Evolutionary conservation across 2,888 invertebrate species (phyloP), one percentile per base, ranked within the genome.

Genomic region (Chrysomela aeneicollis): DNA sequence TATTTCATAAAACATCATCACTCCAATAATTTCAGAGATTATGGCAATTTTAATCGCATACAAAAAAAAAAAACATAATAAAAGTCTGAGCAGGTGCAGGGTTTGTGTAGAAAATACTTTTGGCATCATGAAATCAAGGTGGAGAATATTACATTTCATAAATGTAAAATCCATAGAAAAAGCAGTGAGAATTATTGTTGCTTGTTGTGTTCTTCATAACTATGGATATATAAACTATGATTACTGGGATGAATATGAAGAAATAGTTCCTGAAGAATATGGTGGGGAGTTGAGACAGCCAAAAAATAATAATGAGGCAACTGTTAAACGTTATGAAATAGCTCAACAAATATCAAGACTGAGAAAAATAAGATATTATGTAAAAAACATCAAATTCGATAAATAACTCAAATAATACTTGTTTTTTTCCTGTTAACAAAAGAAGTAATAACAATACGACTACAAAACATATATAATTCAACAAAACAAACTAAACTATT

Each of bases 181-280:
- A 26, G 12, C 58, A 8, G 47, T 58, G 6, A 30, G 47, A 58
- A 26, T 58, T 26, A 58, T 47, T 22, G 30, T 30, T 22, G 58
- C 58, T n/a, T 37, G 46, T 18, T 58, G 58, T 26, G 30, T 58
- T 9, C 47, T 58, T 10, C 58, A 58, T 30, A 46, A 54, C 9
- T 54, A 6, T 54, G 17, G 54, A 19, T 54, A 54, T 17, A 35
- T 54, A 54, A 54, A 54, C n/a, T 10, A 54, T n/a, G 54, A 54
- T 17, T 8, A 15, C 1, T 17, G 18, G 32, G 12, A 35, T 35
- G 50, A 50, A 50, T 21, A 19, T 50, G 21, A 49, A 49, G 49
- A 49, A 19, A 49, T 9, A 49, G 49, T 15, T 15, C 49, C 49
- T 15, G 49, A 49, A 17, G 49, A 49, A 49, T n/a, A 49, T 49